Evolutionary conservation across 92 coral and sea anemone species (phyloP), one percentile per base, ranked within the genome.

Genomic region (Heliopora coerulea): DNA sequence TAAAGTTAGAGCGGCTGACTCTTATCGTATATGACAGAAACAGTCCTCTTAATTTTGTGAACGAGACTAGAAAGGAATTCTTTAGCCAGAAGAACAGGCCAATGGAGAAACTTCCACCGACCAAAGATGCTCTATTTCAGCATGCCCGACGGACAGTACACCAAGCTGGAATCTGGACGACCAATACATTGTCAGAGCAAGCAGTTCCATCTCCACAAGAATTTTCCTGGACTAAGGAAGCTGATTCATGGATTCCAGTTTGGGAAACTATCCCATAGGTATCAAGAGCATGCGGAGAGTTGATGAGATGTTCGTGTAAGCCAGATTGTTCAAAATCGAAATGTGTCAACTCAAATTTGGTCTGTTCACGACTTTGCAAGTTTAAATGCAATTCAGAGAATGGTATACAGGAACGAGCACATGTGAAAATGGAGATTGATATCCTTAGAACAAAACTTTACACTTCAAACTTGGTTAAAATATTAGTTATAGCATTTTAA

Each of bases 221-320:
- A 4, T 79, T 8, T 35, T 54, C 30, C 15, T 68, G 78, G 78
- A n/a, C 0, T 21, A 68, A 68, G 1, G 52, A 0, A 0, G 68
- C 46, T 1, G 30, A 44, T 21, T 13, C 44, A 17, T 66, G 76
- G 77, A 24, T 3, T 56, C 83, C 68, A 27, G 66, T 79, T 1
- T 79, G 83, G 83, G 1, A 68, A 1, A 52, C 57, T 3, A 3
- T 79, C 1, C 83, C 77, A 17, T 66, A 79, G 68, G 77, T 68
- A 3, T 37, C 82, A 12, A 77, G 63, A 62, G 82, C 74, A 0
- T 77, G 82, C 74, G 26, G 27, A 10, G 60, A 77, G 26, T 29
- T 74, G 3, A 26, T 74, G 8, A 74, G 56, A 49, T 74, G 79
- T 32, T 48, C 49, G 3, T 74, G 79, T 37, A 57, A 74, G 21